These are phyloP conservation scores for Bombus confusus DNA, from an alignment of 1,140 invertebrate species.

Conservation along the genomic window DNA sequence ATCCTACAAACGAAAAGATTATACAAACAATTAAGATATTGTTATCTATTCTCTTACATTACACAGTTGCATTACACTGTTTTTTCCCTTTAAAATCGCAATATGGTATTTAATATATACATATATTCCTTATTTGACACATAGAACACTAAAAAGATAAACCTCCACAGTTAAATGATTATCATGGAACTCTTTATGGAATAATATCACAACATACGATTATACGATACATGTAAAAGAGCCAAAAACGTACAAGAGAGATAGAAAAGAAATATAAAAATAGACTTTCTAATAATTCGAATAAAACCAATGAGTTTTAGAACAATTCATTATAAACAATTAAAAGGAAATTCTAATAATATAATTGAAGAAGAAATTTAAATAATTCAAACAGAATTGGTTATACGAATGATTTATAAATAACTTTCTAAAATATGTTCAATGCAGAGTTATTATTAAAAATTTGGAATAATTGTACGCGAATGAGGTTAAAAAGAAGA, in stretches of 20 bases:
- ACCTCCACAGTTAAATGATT: conserved; percentile 33
- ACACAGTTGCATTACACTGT: neutral
- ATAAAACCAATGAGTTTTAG: neutral
- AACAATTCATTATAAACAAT: neutral
- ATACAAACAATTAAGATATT: conserved; percentile 49
- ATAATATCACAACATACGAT: neutral
- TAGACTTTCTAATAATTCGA: neutral
- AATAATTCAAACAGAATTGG: neutral
- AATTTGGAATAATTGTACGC: neutral
- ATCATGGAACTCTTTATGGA: conserved; percentile 10
- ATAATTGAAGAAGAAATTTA: neutral
- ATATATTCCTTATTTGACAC: neutral
- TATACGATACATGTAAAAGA: neutral
- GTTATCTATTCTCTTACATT: conserved; percentile 46
- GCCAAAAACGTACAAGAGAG: neutral
- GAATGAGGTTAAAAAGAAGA: conserved; percentile 29
- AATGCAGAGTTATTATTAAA: neutral
- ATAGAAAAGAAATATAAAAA: neutral
- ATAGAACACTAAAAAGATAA: conserved; percentile 27
- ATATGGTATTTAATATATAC: conserved; percentile 21
- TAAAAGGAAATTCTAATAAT: neutral
- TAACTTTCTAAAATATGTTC: neutral
- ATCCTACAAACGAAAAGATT: conserved; percentile 86
- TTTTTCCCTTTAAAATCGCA: conserved; percentile 25
- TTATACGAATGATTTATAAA: neutral